Percentiles rank a stretch among this genome's conserved stretches.
These are phyloP conservation scores for Allolobophora icterica DNA, from an alignment of 2,888 invertebrate genomes.

Conservation along the genomic window DNA sequence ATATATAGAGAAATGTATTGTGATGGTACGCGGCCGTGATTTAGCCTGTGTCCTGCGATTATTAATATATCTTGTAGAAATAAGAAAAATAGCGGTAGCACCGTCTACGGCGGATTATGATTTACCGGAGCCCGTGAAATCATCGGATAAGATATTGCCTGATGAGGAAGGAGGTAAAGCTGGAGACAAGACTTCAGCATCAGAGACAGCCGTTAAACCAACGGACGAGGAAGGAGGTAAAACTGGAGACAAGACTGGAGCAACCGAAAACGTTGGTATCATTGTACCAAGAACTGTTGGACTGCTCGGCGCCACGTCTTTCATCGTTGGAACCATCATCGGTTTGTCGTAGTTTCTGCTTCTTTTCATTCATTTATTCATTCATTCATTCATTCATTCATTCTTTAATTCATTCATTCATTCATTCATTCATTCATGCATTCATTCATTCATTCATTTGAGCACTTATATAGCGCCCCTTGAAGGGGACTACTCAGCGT, in stretches of 20 bases:
- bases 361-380: too few species aligned
- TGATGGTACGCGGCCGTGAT: too few species aligned
- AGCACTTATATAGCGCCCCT: too few species aligned
- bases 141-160: neutral
- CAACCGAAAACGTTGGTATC: neutral
- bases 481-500: too few species aligned
- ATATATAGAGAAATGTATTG: too few species aligned
- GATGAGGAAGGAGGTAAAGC: neutral
- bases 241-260: neutral
- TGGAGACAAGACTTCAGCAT: neutral
- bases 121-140: neutral
- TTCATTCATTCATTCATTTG: too few species aligned
- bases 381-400: too few species aligned
- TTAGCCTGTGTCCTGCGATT: too few species aligned
- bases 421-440: too few species aligned
- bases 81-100: neutral
- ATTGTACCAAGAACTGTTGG: slow-evolving; percentile 38
- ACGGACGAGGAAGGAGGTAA: neutral
- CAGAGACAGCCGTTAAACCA: neutral
- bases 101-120: neutral
- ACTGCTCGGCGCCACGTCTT: slow-evolving; percentile 32
- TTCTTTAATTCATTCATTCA: too few species aligned
- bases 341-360: slow-evolving; percentile 12
- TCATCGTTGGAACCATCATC: slow-evolving; percentile 42
- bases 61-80: neutral